Evolutionary conservation across 2,113 vertebrate genomes (phyloP), one percentile per base, ranked within the genome.

Genomic region (Archocentrus centrarchus): DNA sequence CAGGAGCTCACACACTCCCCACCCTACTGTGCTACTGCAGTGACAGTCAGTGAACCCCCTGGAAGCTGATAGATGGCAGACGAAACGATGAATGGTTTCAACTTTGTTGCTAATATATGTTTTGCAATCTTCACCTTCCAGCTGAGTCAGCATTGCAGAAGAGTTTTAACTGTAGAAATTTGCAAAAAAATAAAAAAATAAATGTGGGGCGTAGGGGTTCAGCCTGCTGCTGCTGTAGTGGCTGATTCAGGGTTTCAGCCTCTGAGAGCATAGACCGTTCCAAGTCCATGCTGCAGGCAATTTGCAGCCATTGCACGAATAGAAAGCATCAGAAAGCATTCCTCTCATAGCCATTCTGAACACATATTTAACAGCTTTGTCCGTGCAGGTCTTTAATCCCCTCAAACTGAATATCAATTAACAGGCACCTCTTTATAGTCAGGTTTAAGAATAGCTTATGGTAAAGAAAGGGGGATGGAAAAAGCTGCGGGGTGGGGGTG

Each of bases 31-130:
- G 24, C 37, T 14, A 0, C 58, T 66, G 70, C 78, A 59, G 81
- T 7, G 47, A 64, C 81, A 60, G 77, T 7, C 63, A 17, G 27
- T 24, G 32, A 87, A 59, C 61, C 68, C 37, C 35, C 22, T 30
- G 53, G 73, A 37, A 85, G 64, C 41, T 6, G 7, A 96, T 92
- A 92, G 95, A 95, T 94, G 93, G 95, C 95, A 95, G 92, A 94
- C 92, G 94, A 95, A 96, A 30, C 92, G 87, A 90, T 91, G 91
- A 94, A 95, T 90, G 94, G 95, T 93, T 93, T 95, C 93, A 93
- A 94, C 96, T 96, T 95, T 96, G 32, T 57, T n/a, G 18, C 95
- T 95, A 91, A 92, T 96, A 95, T 96, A 96, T 95, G 96, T 96
- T 93, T 95, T 24, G 3, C 39, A 5, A 50, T 30, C 4, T 94